Base-by-base conservation (phyloP, 2,797 vertebrate species). In the Fistularia tabacaria region DNA sequence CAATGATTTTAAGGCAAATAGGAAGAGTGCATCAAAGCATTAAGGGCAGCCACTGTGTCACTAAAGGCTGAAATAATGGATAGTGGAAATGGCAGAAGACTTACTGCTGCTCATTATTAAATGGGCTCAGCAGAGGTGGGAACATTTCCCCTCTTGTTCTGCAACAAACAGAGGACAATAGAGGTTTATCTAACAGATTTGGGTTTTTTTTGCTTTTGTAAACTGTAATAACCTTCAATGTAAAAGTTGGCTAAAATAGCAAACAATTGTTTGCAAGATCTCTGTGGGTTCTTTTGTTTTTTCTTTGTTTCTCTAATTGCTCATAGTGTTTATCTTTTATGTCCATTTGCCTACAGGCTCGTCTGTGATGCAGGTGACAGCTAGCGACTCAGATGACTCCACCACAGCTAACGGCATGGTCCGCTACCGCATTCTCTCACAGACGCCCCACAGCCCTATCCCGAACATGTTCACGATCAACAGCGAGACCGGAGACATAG, bases 381-480 rank as follows among this genome's bases (percentile, higher is more conserved):
- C 97, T 10, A 93, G 92, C 0, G 97, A 99, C 6, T 94, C 96
- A 0, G 97, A 98, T 0, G 97, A 98, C 13, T 82, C 88, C 67
- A 95, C 94, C 59, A 99, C 96, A 0, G 94, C 96, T 0, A 99
- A 99, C 0, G 97, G 97, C 59, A 94, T 99, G 90, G 94, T 99
- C 60, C 91, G 94, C 53, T 99, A 99, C 83, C 89, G 95, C 11
- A 97, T 99, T 8, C 90, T 99, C 63, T 94, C 94, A 0, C 96
- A 98, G 87, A 93, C 88, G 0, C 97, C 97, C 0, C 93, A 96
- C 87, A 98, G 93, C 74, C 95, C 95, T 0, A 95, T 96, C 0
- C 95, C 96, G 51, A 97, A 97, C 73, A 98, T 98, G 95, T 99
- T 98, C 69, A 97, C 95, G 51, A 97, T 99, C 68, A 97, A 98